Conservation (phyloP, 2,797 vertebrate species). For the Danio albolineatus region DNA sequence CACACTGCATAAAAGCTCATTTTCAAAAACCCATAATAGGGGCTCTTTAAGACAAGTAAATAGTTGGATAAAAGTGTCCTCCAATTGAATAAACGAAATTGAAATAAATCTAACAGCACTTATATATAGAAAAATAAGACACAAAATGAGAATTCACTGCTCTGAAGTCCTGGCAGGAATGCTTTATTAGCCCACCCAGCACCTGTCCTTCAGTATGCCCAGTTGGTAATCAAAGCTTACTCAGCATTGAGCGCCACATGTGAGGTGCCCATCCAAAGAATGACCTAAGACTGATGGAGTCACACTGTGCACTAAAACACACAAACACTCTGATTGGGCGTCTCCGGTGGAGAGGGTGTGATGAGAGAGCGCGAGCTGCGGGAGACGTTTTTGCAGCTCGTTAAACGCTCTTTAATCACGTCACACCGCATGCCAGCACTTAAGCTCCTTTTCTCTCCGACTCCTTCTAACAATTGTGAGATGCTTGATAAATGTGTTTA, state of each 20-base stretch:
- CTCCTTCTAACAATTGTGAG: constrained; percentile 72
- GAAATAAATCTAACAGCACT: constrained; percentile 4
- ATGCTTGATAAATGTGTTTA: constrained; percentile 75
- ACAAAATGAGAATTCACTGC: constrained; percentile 10
- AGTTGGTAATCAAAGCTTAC: constrained; percentile 49
- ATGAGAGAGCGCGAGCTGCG: constrained; percentile 61
- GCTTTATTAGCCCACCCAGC: constrained; percentile 37
- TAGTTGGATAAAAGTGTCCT: neutral
- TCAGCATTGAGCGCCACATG: constrained; percentile 46
- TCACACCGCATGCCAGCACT: constrained; percentile 68
- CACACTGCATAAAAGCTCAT: too few species aligned
- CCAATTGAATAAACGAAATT: neutral
- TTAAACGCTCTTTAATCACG: constrained; percentile 78
- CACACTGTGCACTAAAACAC: constrained; percentile 64
- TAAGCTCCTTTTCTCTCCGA: constrained; percentile 65
- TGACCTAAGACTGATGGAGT: constrained; percentile 52
- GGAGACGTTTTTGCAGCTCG: constrained; percentile 51
- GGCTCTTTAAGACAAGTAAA: constrained; percentile 6
- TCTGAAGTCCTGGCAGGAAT: constrained; percentile 19
- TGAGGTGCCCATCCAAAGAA: constrained; percentile 34
- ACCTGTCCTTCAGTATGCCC: constrained; percentile 44
- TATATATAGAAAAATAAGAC: constrained; percentile 5
- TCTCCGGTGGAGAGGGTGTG: constrained; percentile 57
- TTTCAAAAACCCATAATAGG: too few species aligned
- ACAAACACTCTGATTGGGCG: constrained; percentile 66